These are phyloP conservation scores for Caradrina clavipalpis DNA, from an alignment of 2,888 invertebrate species.

Conservation along the genomic window DNA sequence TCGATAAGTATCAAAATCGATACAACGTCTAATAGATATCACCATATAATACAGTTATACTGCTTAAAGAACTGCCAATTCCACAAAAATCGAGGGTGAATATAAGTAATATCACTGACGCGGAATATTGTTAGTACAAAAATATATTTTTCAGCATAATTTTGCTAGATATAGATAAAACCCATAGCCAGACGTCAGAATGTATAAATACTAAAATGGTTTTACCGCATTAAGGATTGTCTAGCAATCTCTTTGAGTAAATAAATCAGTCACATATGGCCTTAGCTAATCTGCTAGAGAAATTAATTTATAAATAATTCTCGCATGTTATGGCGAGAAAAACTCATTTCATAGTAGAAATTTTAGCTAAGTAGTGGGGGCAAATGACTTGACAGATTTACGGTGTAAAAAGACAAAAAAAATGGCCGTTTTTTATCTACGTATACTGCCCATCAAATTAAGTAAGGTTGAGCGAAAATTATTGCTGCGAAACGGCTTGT, in stretches of 20 bases:
- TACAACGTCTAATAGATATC: no score
- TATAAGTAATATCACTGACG: slow-evolving; percentile 48
- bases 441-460: no score
- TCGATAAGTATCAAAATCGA: no score
- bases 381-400: no score
- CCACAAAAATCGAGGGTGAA: slow-evolving; percentile 7
- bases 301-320: slow-evolving; percentile 1
- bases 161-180: slow-evolving; percentile 55
- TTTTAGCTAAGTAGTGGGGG: background rate
- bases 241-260: slow-evolving; percentile 20
- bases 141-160: slow-evolving; percentile 64
- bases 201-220: slow-evolving; percentile 17
- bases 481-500: no score
- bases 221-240: slow-evolving; percentile 33
- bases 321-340: background rate
- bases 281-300: slow-evolving; percentile 32
- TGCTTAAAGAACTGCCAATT: slow-evolving; percentile 43
- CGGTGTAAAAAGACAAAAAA: no score
- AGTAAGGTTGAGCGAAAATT: no score
- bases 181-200: slow-evolving; percentile 36
- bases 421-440: no score
- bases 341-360: background rate
- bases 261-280: slow-evolving; percentile 28
- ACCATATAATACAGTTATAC: slow-evolving; percentile 3
- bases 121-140: slow-evolving; percentile 60